Evolutionary conservation across 2,113 vertebrate species (phyloP).

Genomic region (Phylloscopus whistleri): DNA sequence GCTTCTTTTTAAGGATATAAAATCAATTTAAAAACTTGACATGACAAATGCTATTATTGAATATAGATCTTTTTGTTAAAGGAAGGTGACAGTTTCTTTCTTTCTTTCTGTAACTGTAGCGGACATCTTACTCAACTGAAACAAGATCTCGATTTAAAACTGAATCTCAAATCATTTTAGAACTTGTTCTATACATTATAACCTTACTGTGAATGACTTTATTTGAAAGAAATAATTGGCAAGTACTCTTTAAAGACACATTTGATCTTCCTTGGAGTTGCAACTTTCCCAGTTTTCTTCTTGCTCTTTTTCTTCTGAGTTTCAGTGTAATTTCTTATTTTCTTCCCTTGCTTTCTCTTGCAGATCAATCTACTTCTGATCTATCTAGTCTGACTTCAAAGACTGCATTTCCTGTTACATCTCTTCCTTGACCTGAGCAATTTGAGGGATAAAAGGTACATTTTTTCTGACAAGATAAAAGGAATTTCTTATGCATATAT

Average conservation of each 20-base stretch:
- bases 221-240: neutral
- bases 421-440: neutral
- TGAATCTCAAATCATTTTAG: neutral
- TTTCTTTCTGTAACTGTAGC: neutral
- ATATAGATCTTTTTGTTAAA: neutral
- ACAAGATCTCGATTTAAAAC: neutral
- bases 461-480: neutral
- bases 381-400: neutral
- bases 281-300: neutral
- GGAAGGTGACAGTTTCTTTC: neutral
- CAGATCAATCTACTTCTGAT: neutral
- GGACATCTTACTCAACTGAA: neutral
- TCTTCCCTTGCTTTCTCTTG: neutral
- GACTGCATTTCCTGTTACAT: neutral
- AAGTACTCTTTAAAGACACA: neutral
- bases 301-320: neutral
- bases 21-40: neutral
- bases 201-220: neutral
- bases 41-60: neutral
- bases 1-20: neutral
- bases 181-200: neutral
- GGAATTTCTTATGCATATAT: neutral
- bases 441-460: neutral
- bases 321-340: neutral
- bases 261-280: neutral